Conservation (phyloP, 2,113 vertebrate genomes). For the Daubentonia madagascariensis region DNA sequence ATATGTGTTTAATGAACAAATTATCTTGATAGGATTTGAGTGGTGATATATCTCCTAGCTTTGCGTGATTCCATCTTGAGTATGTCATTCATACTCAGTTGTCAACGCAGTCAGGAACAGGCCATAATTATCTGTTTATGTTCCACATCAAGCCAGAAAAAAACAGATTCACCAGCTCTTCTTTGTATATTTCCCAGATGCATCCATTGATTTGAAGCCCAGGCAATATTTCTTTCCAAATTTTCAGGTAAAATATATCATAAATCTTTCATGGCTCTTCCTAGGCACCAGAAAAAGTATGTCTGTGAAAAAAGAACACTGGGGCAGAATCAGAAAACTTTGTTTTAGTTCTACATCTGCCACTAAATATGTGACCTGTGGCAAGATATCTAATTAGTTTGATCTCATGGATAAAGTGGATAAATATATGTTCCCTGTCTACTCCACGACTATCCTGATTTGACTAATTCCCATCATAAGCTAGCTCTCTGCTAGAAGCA, state of each 20-base stretch:
- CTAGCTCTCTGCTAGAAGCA: neutral
- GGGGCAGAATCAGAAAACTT: neutral
- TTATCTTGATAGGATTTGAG: conserved; percentile 35
- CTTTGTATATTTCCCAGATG: neutral
- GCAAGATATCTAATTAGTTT: neutral
- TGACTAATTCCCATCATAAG: neutral
- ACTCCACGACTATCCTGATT: neutral
- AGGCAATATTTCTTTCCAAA: neutral
- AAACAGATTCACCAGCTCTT: neutral
- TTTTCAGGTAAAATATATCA: neutral
- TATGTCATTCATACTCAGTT: neutral
- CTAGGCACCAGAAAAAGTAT: neutral
- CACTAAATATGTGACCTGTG: neutral
- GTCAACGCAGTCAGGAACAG: neutral
- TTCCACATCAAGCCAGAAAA: neutral
- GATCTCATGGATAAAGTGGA: neutral
- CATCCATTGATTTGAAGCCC: neutral
- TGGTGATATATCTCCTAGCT: neutral
- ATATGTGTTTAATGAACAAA: neutral
- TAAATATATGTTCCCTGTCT: neutral
- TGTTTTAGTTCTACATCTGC: neutral
- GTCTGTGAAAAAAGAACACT: neutral
- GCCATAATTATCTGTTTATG: neutral
- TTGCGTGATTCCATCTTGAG: neutral
- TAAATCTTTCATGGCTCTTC: neutral